Conservation (phyloP, 2,797 vertebrate species). For the Australoheros facetus region DNA sequence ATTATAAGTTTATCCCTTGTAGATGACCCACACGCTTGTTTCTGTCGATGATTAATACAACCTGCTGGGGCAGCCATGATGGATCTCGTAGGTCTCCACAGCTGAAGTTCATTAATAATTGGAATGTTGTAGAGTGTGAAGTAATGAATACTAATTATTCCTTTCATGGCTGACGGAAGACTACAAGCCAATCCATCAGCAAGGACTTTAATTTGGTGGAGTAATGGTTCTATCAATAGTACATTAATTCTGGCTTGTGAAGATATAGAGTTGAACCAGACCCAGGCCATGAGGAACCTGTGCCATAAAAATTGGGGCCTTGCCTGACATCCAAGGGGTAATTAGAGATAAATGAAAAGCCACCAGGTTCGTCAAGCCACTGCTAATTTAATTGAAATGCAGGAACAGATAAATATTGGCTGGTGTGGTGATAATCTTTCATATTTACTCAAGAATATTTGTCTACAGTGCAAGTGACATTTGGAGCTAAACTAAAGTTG, state of each 20-base stretch:
- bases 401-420: conserved; percentile 87
- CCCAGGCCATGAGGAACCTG: conserved; percentile 84
- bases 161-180: conserved; percentile 98
- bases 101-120: conserved; percentile 99
- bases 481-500: conserved; percentile 46
- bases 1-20: conserved; percentile 84
- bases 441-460: conserved; percentile 71
- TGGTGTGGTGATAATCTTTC: conserved; percentile 69
- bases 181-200: conserved; percentile 98
- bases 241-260: conserved; percentile 99
- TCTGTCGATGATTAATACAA: conserved; percentile 89
- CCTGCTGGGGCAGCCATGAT: conserved; percentile 88
- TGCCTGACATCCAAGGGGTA: conserved; percentile 89
- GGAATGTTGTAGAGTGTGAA: conserved; percentile 99
- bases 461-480: conserved; percentile 49
- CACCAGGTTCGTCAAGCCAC: conserved; percentile 88
- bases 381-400: conserved; percentile 96
- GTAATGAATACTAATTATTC: conserved; percentile 99
- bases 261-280: conserved; percentile 98
- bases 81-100: conserved; percentile 91
- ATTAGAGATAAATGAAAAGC: conserved; percentile 98
- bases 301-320: conserved; percentile 89
- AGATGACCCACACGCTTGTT: conserved; percentile 84
- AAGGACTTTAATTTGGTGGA: conserved; percentile 99
- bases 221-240: conserved; percentile 99